Evolutionary conservation across 2,797 vertebrate genomes (phyloP).

Genomic region (Darevskia nairensis): DNA sequence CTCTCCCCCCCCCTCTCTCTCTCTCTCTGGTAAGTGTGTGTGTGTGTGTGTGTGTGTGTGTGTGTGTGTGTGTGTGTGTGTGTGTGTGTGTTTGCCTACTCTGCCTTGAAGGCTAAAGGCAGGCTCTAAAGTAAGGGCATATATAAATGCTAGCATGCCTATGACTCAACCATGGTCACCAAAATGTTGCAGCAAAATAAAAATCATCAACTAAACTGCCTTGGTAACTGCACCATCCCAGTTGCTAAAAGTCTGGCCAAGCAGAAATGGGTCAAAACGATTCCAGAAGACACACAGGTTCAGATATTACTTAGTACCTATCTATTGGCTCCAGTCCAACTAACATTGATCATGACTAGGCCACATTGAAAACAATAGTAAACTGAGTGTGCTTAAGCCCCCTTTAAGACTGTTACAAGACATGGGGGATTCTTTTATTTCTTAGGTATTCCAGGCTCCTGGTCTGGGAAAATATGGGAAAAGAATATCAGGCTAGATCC

Average conservation of each 20-base stretch:
- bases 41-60: slow-evolving; percentile 8
- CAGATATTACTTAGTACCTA: background rate
- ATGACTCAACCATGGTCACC: too few species aligned
- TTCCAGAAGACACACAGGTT: background rate
- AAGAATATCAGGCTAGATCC: background rate
- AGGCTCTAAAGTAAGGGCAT: background rate
- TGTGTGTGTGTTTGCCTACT: slow-evolving; percentile 19
- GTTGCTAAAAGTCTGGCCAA: background rate
- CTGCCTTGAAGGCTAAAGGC: background rate
- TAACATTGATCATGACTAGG: background rate
- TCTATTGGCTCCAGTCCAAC: background rate
- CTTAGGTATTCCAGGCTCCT: background rate
- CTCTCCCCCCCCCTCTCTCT: background rate
- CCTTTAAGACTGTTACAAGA: background rate
- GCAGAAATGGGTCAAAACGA: background rate
- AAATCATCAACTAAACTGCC: background rate
- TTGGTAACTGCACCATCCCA: background rate
- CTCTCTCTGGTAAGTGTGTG: background rate
- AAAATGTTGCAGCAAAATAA: background rate
- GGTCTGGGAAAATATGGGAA: background rate
- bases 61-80: background rate
- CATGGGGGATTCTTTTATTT: background rate
- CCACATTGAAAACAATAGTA: background rate
- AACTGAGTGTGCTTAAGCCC: background rate
- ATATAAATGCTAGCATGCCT: background rate